Base-by-base conservation (phyloP, 2,888 invertebrate species). In the Didymodactylos carnosus region DNA sequence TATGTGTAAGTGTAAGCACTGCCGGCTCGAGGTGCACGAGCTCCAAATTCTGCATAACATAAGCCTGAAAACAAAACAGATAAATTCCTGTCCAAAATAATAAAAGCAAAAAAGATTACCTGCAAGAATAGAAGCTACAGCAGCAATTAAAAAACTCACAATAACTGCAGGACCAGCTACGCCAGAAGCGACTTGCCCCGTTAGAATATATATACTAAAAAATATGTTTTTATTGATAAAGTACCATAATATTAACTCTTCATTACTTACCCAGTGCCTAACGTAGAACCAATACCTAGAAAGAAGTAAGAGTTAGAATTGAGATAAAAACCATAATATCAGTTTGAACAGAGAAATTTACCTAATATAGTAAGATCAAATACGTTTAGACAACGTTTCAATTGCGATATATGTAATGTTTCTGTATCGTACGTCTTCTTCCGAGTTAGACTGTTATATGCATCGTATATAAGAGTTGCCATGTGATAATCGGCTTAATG, bases 1-100 rank as follows among this genome's bases (percentile, higher is more conserved):
- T 93, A 94, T 81, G 91, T 92, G 86, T 94, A 94, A 11, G 92
- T 88, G 80, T 94, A 94, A 0, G 93, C 94, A 0, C 92, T 92
- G 7, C 94, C 83, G 13, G 83, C 81, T 49, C 80, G 80, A 7
- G 83, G 83, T 23, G 83, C 82, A 23, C 82, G 76, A 5, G 83
- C 83, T 25, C 82, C 83, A 78, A 83, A 83, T 77, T 83, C 83
- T 10, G 82, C 82, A 80, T 82, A 83, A 75, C 82, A 83, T 41
- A 83, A 75, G 23, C 91, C n/a, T n/a, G n/a, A n/a, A n/a, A n/a
- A n/a, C n/a, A n/a, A n/a, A n/a, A n/a, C n/a, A n/a, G n/a, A n/a
- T n/a, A n/a, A n/a, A n/a, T n/a, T n/a, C n/a, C n/a, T n/a, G n/a
- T n/a, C n/a, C n/a, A n/a, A n/a, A n/a, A n/a, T n/a, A n/a, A n/a